Conservation (phyloP, 2,888 invertebrate species). For the Macrosoma leucophasiata region DNA sequence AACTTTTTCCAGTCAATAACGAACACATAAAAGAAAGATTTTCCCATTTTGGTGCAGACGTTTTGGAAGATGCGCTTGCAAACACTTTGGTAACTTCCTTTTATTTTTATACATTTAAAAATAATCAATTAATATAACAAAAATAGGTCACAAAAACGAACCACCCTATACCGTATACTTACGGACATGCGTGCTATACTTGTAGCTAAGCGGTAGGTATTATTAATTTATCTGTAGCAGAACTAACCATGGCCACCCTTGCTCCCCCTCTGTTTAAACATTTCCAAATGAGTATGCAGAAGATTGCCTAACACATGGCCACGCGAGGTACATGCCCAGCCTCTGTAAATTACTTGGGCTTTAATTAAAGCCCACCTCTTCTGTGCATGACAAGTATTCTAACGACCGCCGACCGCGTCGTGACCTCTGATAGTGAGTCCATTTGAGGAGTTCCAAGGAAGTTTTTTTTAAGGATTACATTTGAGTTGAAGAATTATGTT, state of each 20-base stretch:
- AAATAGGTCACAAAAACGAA: conserved; percentile 25
- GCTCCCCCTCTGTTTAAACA: conserved; percentile 59
- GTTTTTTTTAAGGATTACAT: conserved; percentile 2
- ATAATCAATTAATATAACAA: no score
- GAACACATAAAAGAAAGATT: no score
- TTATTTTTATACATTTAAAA: no score
- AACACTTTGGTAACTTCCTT: no score
- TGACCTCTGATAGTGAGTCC: conserved; percentile 47
- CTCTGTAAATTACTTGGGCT: conserved; percentile 69
- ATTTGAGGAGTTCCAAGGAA: not conserved
- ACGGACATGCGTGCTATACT: conserved; percentile 62
- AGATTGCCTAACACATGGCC: conserved; percentile 64
- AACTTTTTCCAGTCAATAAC: no score
- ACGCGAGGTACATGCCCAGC: conserved; percentile 47
- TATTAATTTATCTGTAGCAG: conserved; percentile 74
- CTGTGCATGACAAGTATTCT: conserved; percentile 72
- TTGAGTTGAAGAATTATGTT: no score
- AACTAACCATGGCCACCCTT: conserved; percentile 64
- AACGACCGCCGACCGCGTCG: conserved; percentile 46
- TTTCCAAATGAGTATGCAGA: conserved; percentile 74
- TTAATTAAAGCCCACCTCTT: conserved; percentile 73
- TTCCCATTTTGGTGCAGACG: no score
- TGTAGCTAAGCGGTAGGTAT: conserved; percentile 47
- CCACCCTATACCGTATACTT: conserved; percentile 43
- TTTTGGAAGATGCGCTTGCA: no score